phyloP scores from a whole-genome alignment of 2,113 vertebrate genomes.

The Pseudorasbora parva region DNA sequence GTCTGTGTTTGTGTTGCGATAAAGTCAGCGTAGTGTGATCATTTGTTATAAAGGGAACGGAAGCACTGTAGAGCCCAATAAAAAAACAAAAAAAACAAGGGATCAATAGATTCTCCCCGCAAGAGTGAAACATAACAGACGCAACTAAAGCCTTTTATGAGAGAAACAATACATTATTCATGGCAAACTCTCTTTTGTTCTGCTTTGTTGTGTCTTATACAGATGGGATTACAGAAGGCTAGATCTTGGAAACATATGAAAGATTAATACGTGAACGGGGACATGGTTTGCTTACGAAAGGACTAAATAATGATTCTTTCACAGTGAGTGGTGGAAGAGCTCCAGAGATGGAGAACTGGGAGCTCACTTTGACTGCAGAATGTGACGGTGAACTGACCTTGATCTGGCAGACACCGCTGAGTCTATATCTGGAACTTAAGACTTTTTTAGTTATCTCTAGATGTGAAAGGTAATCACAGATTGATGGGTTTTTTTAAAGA shows the following conservation, averaged over 20 bases:
- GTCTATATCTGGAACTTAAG: constrained; percentile 31
- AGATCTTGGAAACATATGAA: constrained; percentile 84
- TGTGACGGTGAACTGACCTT: constrained; percentile 26
- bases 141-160: constrained; percentile 81
- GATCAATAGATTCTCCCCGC: constrained; percentile 79
- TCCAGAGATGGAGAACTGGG: constrained; percentile 56
- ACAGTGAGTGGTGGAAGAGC: constrained; percentile 74
- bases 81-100: constrained; percentile 62
- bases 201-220: constrained; percentile 81
- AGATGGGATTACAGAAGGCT: constrained; percentile 82
- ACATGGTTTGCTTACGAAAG: constrained; percentile 80
- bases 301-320: constrained; percentile 81
- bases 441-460: background rate
- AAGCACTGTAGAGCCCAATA: constrained; percentile 42
- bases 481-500: constrained; percentile 5
- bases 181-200: constrained; percentile 70
- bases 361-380: constrained; percentile 30
- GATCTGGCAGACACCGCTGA: constrained; percentile 12
- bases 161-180: constrained; percentile 79
- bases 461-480: background rate
- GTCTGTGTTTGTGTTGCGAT: constrained; percentile 63
- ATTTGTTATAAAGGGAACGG: constrained; percentile 64
- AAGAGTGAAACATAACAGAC: constrained; percentile 80
- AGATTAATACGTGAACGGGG: constrained; percentile 82
- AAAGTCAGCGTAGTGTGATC: constrained; percentile 67